Percentiles rank a stretch among this genome's conserved stretches.
Conservation (phyloP, 2,797 vertebrate species). For the Sebastolobus alascanus region DNA sequence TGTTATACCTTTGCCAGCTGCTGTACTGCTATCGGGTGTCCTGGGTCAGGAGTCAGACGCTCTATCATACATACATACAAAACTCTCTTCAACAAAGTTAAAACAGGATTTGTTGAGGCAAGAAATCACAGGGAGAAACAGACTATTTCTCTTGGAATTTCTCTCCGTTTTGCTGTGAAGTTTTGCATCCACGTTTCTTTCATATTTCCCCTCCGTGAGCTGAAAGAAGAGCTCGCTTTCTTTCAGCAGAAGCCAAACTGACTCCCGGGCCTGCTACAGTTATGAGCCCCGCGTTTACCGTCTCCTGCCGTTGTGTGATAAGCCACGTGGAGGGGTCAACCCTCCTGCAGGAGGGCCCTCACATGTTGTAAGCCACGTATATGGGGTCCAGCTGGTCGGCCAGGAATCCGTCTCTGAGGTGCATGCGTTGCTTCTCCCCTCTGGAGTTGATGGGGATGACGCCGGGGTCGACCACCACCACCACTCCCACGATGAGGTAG, state of each 20-base stretch:
- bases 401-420: conserved; percentile 96
- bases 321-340: conserved; percentile 85
- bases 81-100: conserved; percentile 55
- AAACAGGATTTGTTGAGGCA: conserved; percentile 68
- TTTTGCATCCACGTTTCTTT: conserved; percentile 40
- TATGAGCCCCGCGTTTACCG: neutral
- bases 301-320: conserved; percentile 75
- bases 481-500: conserved; percentile 95
- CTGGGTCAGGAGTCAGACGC: conserved; percentile 51
- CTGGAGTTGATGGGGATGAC: conserved; percentile 98
- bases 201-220: conserved; percentile 10
- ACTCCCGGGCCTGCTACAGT: neutral
- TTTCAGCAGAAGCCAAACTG: neutral
- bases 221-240: conserved; percentile 22
- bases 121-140: conserved; percentile 59
- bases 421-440: conserved; percentile 98
- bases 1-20: conserved; percentile 35
- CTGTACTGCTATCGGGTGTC: conserved; percentile 53
- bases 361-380: conserved; percentile 99
- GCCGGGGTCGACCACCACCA: conserved; percentile 95
- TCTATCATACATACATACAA: conserved; percentile 50
- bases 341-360: conserved; percentile 53
- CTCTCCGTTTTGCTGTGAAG: conserved; percentile 22
- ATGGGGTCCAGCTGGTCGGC: conserved; percentile 98
- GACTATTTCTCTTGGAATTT: conserved; percentile 18